Conservation (phyloP, 2,888 invertebrate genomes). For the Drosophila pseudotakahashii region DNA sequence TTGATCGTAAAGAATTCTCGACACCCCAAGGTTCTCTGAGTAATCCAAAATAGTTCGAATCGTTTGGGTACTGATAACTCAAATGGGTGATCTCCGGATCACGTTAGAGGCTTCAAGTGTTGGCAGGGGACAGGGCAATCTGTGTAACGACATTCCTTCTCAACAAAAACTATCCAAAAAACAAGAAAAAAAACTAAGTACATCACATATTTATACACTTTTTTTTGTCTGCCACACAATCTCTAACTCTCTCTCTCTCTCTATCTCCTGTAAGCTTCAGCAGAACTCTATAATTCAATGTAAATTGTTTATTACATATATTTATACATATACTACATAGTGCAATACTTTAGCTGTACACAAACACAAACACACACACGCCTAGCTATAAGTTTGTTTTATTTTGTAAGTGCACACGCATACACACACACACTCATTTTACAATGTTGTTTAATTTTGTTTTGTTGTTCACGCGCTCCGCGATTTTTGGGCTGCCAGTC, state of each 20-base stretch:
- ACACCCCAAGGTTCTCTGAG: not conserved
- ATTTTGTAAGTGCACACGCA: constrained; percentile 46
- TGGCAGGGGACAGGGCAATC: constrained; percentile 51
- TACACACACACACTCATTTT: constrained; percentile 35
- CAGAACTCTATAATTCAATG: constrained; percentile 46
- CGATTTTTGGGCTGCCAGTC: constrained; percentile 49
- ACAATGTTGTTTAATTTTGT: constrained; percentile 47
- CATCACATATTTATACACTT: constrained; percentile 42
- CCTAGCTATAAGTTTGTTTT: constrained; percentile 69
- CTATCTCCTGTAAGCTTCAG: constrained; percentile 24
- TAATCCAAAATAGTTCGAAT: constrained; percentile 6
- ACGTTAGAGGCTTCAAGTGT: constrained; percentile 74
- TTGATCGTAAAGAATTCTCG: not conserved
- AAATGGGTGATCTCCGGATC: constrained; percentile 38
- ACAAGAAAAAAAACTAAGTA: constrained; percentile 7
- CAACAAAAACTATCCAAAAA: constrained; percentile 20
- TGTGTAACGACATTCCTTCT: constrained; percentile 54
- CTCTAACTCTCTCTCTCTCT: constrained; percentile 11
- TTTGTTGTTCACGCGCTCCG: constrained; percentile 50
- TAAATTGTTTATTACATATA: constrained; percentile 69
- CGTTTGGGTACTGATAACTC: constrained; percentile 1
- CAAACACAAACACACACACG: constrained; percentile 29
- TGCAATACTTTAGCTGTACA: constrained; percentile 73
- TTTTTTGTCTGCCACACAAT: constrained; percentile 18
- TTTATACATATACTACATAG: constrained; percentile 59